Evolutionary conservation across 1,140 invertebrate species (phyloP), one percentile per base, ranked within the genome.

Genomic region (Bombus vancouverensis): DNA sequence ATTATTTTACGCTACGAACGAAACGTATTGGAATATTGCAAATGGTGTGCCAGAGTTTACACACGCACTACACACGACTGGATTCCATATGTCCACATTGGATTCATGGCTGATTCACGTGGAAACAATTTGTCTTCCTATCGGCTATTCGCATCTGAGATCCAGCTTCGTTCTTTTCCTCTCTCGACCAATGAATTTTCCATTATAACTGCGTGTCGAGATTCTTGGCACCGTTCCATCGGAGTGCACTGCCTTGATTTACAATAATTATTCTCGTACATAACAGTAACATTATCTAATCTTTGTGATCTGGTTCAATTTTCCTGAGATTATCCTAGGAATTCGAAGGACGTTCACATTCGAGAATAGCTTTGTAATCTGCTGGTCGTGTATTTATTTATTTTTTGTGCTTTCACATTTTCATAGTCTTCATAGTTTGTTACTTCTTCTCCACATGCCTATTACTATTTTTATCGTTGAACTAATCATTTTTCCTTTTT

Each of bases 71-170:
- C 44, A 44, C 42, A 75, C 73, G 73, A 75, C 44, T 34, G 73
- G 44, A 75, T 75, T 53, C 73, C 73, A 34, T 39, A 53, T 34
- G 73, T 53, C 73, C 42, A 39, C 53, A 74, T 25, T 74, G 42
- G 28, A 47, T 53, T 75, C 73, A 53, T 22, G 44, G 44, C 44
- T 75, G 73, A 75, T 53, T 75, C 73, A 75, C 73, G 73, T 34
- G n/a, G 42, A 75, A 75, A 75, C 44, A 75, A 75, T 75, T 75
- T 75, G 42, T 75, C 73, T 53, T 75, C 12, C 42, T 75, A 75
- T 75, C 44, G 73, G 6, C 10, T 32, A 53, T 53, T 75, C 44
- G 34, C 53, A 75, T 75, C 72, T 53, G 42, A 47, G 72, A 53
- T 74, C 73, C 32, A 47, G 73, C 73, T 53, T 53, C 44, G 22